These are phyloP conservation scores for Tarsius wallacei DNA, from an alignment of 2,797 vertebrate species.

Conservation along the genomic window DNA sequence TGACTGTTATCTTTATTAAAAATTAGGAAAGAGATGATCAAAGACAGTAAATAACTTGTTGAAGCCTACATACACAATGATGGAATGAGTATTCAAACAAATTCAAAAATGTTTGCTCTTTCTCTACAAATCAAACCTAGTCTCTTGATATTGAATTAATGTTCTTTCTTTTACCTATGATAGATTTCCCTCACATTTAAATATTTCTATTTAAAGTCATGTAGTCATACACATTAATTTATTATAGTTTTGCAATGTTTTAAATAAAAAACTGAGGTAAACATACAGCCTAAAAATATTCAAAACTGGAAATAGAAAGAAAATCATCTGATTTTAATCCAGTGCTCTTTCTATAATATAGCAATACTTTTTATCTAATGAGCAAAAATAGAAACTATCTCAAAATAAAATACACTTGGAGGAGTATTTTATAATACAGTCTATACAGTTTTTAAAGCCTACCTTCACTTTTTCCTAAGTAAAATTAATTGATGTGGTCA, in stretches of 20 bases:
- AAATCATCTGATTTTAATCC: background rate
- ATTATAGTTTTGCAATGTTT: background rate
- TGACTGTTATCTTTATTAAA: background rate
- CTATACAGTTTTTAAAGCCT: slow-evolving; percentile 24
- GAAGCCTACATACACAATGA: too few relatives aligned
- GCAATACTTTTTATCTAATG: background rate
- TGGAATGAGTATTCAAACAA: background rate
- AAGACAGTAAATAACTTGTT: background rate
- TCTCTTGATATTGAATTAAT: background rate
- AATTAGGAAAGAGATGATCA: background rate
- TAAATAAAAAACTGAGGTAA: background rate
- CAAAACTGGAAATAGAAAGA: background rate
- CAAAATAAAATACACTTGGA: slow-evolving; percentile 40
- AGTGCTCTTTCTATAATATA: background rate
- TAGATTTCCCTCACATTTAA: background rate
- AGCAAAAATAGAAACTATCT: background rate
- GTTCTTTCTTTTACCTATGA: background rate
- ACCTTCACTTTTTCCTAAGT: background rate
- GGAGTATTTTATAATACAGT: background rate
- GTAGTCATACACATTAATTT: background rate
- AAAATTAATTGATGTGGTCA: background rate
- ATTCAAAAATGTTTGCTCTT: background rate
- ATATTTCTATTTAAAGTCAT: background rate
- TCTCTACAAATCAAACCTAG: background rate
- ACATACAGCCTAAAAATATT: background rate